phyloP scores from a whole-genome alignment of 37 sponge, comb jelly and placozoan genomes.

The Aplysina aerophoba region DNA sequence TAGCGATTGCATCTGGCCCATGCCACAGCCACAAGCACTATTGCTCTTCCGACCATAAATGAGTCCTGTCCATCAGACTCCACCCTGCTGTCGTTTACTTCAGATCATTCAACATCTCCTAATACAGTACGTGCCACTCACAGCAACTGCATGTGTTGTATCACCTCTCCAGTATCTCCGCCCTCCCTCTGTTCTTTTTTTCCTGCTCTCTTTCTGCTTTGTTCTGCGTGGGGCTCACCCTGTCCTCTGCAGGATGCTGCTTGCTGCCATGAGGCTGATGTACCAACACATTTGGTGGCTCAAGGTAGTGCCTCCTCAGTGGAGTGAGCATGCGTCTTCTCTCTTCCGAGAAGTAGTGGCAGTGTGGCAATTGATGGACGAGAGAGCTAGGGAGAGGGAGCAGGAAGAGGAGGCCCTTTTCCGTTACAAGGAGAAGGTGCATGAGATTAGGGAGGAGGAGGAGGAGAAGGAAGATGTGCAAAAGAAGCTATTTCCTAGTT shows the following conservation, averaged over 20 bases:
- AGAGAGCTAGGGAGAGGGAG: constrained; percentile 39
- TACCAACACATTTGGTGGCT: not conserved
- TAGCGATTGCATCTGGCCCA: too few species aligned
- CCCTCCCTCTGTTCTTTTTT: not conserved
- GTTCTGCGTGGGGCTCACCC: too few species aligned
- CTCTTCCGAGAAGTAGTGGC: constrained; percentile 40
- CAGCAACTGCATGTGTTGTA: not conserved
- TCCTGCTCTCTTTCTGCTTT: not conserved
- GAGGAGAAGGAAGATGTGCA: constrained; percentile 33
- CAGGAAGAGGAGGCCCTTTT: constrained; percentile 68
- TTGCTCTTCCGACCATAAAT: too few species aligned
- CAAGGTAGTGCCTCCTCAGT: not conserved
- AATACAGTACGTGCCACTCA: not conserved
- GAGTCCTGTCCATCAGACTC: too few species aligned
- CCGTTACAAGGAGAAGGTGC: constrained; percentile 57
- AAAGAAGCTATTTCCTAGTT: constrained; percentile 60
- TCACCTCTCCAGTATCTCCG: not conserved
- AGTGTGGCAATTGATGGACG: constrained; percentile 57
- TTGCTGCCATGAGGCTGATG: constrained; percentile 5
- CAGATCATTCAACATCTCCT: too few species aligned
- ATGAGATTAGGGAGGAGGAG: constrained; percentile 35
- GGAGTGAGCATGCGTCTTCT: not conserved
- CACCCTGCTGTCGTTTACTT: too few species aligned
- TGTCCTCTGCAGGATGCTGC: constrained; percentile 8
- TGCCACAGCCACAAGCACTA: too few species aligned